Percentiles rank a stretch among this genome's conserved stretches.
These are phyloP conservation scores for Staurois parvus DNA, from an alignment of 2,797 vertebrate genomes.

Conservation along the genomic window DNA sequence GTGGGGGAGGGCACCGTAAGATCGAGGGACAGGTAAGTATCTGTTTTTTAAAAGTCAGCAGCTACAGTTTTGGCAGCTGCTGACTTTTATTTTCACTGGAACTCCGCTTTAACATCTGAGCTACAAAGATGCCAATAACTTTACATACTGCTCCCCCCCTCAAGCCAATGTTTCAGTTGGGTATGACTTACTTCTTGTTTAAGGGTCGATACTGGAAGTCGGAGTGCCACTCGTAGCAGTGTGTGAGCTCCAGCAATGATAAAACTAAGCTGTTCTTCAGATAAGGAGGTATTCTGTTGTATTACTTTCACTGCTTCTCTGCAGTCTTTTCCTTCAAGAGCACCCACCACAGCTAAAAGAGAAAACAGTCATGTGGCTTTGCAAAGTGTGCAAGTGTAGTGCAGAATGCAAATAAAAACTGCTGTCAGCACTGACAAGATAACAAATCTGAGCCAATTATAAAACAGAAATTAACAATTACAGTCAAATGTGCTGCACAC, in stretches of 20 bases:
- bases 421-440: too few species aligned
- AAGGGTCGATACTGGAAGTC: constrained; percentile 79
- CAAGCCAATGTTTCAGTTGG: neutral
- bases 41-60: too few species aligned
- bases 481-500: too few species aligned
- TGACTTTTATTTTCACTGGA: too few species aligned
- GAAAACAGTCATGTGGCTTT: neutral
- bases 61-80: too few species aligned
- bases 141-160: too few species aligned
- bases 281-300: constrained; percentile 73
- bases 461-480: too few species aligned
- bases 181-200: constrained; percentile 80
- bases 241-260: constrained; percentile 83
- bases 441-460: too few species aligned
- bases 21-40: too few species aligned
- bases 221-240: constrained; percentile 82
- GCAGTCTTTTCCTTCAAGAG: constrained; percentile 84
- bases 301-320: constrained; percentile 76
- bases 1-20: too few species aligned
- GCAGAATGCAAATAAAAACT: neutral
- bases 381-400: neutral
- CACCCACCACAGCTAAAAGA: constrained; percentile 80
- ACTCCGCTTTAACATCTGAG: too few species aligned
- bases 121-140: too few species aligned
- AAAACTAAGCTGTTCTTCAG: constrained; percentile 81